phyloP scores from a whole-genome alignment of 2,888 invertebrate genomes.

The Dromius quadrimaculatus region DNA sequence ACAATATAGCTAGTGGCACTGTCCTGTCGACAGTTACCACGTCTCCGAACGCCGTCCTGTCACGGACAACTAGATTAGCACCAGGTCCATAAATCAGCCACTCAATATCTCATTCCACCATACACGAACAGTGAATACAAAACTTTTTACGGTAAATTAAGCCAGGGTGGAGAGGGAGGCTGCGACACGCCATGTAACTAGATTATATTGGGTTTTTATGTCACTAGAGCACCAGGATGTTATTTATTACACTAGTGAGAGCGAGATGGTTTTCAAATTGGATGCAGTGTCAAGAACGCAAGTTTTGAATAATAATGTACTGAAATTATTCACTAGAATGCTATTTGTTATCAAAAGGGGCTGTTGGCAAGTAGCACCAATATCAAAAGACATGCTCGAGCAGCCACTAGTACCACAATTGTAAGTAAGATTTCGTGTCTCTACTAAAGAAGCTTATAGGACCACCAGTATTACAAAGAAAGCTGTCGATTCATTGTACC shows the following conservation, averaged over 20 bases:
- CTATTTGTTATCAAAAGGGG: too few species aligned
- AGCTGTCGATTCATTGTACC: too few species aligned
- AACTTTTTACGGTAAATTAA: conserved; percentile 19
- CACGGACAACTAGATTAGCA: conserved; percentile 52
- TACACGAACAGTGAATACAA: conserved; percentile 28
- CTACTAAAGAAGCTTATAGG: too few species aligned
- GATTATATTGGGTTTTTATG: not conserved
- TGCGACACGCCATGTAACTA: not conserved
- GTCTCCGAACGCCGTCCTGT: conserved; percentile 27
- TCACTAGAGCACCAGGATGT: not conserved
- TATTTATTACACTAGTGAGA: not conserved
- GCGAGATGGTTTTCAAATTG: too few species aligned
- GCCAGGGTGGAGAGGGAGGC: not conserved
- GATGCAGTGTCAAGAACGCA: too few species aligned
- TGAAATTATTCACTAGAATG: too few species aligned
- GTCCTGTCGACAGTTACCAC: not conserved
- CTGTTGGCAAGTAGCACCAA: too few species aligned
- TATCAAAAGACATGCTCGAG: too few species aligned
- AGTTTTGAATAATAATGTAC: too few species aligned
- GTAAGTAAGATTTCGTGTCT: too few species aligned
- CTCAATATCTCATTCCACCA: conserved; percentile 47
- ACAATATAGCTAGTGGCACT: conserved; percentile 11
- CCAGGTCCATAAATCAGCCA: conserved; percentile 45
- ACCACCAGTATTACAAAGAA: too few species aligned
- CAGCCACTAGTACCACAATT: too few species aligned